phyloP scores from a whole-genome alignment of 2,113 vertebrate species.

The Bettongia penicillata region DNA sequence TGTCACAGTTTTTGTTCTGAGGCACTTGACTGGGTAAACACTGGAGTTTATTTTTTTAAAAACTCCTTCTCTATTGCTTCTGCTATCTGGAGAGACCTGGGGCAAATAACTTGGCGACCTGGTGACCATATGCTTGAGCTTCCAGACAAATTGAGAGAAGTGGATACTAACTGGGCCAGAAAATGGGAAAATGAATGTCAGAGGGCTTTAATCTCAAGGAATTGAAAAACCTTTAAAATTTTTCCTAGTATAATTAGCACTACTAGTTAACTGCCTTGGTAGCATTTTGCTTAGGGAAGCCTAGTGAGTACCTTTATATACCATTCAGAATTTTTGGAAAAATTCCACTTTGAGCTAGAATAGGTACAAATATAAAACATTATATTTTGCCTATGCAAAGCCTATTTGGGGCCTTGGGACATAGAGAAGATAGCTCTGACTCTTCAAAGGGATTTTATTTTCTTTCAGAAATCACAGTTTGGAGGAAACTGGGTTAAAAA shows the following conservation, averaged over 20 bases:
- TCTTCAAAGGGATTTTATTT: neutral
- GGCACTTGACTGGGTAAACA: neutral
- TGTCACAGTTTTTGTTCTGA: neutral
- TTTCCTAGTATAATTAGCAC: neutral
- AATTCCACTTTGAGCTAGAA: neutral
- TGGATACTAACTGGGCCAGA: neutral
- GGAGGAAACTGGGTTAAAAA: neutral
- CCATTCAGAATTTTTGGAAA: neutral
- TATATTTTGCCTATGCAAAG: neutral
- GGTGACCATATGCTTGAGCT: neutral
- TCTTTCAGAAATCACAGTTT: neutral
- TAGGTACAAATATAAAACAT: neutral
- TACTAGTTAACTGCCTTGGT: neutral
- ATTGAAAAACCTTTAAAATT: neutral
- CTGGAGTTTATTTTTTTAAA: neutral
- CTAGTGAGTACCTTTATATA: neutral
- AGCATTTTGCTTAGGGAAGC: neutral
- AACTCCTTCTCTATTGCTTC: neutral
- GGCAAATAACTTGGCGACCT: neutral
- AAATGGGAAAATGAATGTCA: neutral
- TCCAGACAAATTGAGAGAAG: neutral
- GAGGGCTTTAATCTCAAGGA: neutral
- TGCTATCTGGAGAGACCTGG: neutral
- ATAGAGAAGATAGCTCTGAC: neutral
- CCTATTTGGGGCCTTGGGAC: neutral